These are phyloP conservation scores for Geococcyx californianus DNA, from an alignment of 2,113 vertebrate species.

Conservation along the genomic window DNA sequence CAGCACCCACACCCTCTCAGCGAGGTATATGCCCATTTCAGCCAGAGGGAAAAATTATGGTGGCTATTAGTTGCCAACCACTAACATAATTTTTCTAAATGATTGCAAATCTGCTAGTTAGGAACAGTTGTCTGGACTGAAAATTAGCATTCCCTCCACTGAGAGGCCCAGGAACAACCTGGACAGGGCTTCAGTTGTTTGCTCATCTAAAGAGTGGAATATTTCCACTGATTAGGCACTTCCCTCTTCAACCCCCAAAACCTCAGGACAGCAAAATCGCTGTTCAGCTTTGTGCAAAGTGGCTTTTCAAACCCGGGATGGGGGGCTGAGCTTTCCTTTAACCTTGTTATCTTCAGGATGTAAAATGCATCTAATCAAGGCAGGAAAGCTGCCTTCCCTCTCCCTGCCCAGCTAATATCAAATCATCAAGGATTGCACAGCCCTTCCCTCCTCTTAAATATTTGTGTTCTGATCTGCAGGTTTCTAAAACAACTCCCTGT, in stretches of 20 bases:
- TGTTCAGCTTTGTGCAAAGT: background rate
- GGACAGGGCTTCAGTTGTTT: background rate
- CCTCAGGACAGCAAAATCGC: background rate
- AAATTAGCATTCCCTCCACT: background rate
- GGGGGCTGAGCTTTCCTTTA: background rate
- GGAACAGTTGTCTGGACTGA: background rate
- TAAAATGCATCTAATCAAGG: fast-evolving
- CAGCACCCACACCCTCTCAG: background rate
- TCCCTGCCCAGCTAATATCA: background rate
- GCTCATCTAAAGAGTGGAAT: background rate
- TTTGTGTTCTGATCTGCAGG: background rate
- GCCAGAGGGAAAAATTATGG: background rate
- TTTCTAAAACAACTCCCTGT: background rate
- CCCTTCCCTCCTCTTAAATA: background rate
- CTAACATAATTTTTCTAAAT: background rate
- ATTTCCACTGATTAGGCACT: fast-evolving
- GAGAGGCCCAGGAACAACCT: background rate
- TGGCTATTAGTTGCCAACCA: background rate
- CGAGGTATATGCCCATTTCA: background rate
- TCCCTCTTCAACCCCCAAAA: background rate
- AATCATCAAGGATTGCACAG: too few relatives aligned
- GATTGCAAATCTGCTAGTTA: background rate
- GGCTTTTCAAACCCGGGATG: background rate
- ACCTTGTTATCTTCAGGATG: background rate
- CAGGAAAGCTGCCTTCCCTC: background rate